phyloP scores from a whole-genome alignment of 2,888 invertebrate species.

The Cephus pygmeus region DNA sequence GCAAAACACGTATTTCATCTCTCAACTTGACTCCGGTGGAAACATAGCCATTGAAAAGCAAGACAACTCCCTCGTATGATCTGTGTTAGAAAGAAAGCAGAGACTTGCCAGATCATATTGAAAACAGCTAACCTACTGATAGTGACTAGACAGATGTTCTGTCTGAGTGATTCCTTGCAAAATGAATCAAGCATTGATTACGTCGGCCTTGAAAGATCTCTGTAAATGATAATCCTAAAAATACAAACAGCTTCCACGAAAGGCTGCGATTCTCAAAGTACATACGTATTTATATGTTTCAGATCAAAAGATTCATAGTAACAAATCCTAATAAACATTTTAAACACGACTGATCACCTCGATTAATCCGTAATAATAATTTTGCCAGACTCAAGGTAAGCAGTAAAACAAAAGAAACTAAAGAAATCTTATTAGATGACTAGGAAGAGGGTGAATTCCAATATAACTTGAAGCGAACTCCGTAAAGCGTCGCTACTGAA shows the following conservation, averaged over 20 bases:
- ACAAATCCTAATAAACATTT: neutral
- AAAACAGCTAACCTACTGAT: neutral
- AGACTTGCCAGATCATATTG: neutral
- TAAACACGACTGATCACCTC: neutral
- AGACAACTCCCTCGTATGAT: neutral
- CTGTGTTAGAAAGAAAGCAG: neutral
- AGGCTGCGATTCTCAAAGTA: neutral
- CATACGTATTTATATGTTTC: neutral
- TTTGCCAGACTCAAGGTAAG: neutral
- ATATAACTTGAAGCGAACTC: constrained; percentile 24
- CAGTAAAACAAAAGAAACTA: constrained; percentile 8
- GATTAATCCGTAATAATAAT: neutral
- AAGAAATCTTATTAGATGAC: neutral
- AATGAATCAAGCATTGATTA: neutral
- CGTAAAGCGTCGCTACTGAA: constrained; percentile 20
- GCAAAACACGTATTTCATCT: neutral
- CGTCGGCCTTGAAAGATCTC: neutral
- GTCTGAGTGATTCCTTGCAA: neutral
- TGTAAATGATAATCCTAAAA: neutral
- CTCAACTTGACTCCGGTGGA: neutral
- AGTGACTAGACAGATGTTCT: neutral
- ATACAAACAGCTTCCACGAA: neutral
- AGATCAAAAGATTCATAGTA: neutral
- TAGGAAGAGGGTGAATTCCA: constrained; percentile 27
- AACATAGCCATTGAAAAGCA: neutral